Conservation (phyloP, 1,140 invertebrate genomes). For the Zaprionus vittiger region DNA sequence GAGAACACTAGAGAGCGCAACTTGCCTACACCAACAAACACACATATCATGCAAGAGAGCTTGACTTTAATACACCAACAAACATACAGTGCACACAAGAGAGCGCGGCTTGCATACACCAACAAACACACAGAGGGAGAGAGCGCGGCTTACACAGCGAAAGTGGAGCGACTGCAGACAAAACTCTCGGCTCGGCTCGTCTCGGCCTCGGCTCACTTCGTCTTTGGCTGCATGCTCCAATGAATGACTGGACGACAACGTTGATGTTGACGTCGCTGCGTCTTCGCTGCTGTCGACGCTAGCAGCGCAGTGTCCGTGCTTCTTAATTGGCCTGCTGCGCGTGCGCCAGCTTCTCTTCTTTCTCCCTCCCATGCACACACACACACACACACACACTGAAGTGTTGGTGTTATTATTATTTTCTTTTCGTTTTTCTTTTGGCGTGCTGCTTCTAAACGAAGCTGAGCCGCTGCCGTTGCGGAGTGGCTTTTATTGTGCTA, state of each 20-base stretch:
- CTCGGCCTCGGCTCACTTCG: too few species aligned
- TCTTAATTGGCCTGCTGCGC: slow-evolving; percentile 62
- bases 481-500: slow-evolving; percentile 73
- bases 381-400: slow-evolving; percentile 32
- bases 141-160: slow-evolving; percentile 25
- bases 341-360: slow-evolving; percentile 63
- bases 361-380: slow-evolving; percentile 4
- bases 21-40: too few species aligned
- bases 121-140: neutral
- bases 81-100: neutral
- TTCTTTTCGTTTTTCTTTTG: slow-evolving; percentile 50
- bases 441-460: slow-evolving; percentile 39
- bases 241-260: slow-evolving; percentile 41
- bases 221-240: slow-evolving; percentile 40
- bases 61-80: too few species aligned
- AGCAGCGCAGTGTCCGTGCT: slow-evolving; percentile 32
- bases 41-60: too few species aligned
- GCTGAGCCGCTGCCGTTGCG: slow-evolving; percentile 30
- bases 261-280: slow-evolving; percentile 10
- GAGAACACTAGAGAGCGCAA: too few species aligned
- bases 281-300: neutral
- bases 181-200: too few species aligned
- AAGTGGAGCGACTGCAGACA: slow-evolving; percentile 47
- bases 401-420: slow-evolving; percentile 41
- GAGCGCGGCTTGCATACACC: too few species aligned